phyloP scores from a whole-genome alignment of 2,797 vertebrate genomes.

The Sebastes umbrosus region DNA sequence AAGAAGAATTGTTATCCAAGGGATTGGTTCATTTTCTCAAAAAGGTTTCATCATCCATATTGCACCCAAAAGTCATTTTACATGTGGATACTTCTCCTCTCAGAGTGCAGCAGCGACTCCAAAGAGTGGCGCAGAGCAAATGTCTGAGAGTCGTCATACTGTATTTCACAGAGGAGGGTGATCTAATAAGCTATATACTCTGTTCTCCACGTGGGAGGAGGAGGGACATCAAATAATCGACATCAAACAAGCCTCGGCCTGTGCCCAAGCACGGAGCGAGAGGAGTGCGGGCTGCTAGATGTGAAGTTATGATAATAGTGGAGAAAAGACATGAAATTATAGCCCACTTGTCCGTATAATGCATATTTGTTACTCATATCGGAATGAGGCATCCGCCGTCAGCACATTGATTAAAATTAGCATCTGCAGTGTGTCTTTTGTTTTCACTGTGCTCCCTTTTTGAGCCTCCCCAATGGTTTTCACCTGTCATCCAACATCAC shows the following conservation, averaged over 20 bases:
- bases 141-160: conserved; percentile 23
- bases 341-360: conserved; percentile 39
- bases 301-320: conserved; percentile 46
- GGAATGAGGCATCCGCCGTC: conserved; percentile 3
- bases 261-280: conserved; percentile 27
- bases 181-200: conserved; percentile 52
- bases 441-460: conserved; percentile 25
- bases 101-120: background rate
- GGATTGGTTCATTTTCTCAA: conserved; percentile 13
- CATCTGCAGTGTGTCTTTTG: conserved; percentile 35
- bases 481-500: conserved; percentile 33
- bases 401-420: conserved; percentile 45
- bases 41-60: conserved; percentile 20
- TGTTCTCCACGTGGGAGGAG: conserved; percentile 49
- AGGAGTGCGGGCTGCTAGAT: conserved; percentile 30
- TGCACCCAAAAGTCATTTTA: conserved; percentile 8
- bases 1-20: background rate
- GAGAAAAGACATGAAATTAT: conserved; percentile 34
- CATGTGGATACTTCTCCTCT: conserved; percentile 11
- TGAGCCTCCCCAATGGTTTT: conserved; percentile 13
- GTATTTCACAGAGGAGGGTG: conserved; percentile 42
- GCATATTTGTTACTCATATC: conserved; percentile 24
- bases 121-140: background rate
- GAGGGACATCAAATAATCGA: conserved; percentile 61
- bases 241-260: conserved; percentile 58